Base-by-base conservation (phyloP, 1,140 invertebrate genomes). In the Phymorhynchus buccinoides region DNA sequence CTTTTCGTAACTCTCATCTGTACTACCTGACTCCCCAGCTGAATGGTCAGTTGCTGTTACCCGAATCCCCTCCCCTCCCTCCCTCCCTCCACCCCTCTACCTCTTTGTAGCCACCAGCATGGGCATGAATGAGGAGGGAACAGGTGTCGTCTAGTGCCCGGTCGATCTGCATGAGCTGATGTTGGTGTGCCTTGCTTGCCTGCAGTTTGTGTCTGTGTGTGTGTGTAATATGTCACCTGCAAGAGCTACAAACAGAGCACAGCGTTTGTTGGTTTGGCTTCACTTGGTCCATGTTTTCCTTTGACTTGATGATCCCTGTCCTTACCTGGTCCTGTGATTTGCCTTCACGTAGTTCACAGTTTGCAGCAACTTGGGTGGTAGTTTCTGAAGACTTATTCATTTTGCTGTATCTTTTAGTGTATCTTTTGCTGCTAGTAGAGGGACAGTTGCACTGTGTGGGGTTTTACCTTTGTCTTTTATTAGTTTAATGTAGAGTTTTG, bases 1-100 rank as follows among this genome's bases (percentile, higher is more conserved):
- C 75, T 39, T 56, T 85, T 27, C 68, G 81, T 62, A 83, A 83
- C 81, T 83, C 81, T 16, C 81, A 83, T 37, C 81, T 83, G 37
- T 75, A 71, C 37, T 79, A 79, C 77, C 44, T 79, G 37, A 41
- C 73, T 37, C 73, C 73, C 7, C 73, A 75, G 37, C 18, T 80
- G 32, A 82, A 71, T 68, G 80, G 66, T 71, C 48, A 66, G 80
- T 82, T 82, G 44, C 1, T 52, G n/a, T 35, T 35, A 16, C n/a
- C 27, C 18, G 37, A 32, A 14, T 44, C 22, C 39, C 30, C 27
- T 79, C 35, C 32, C 68, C 83, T 66, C 48, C 48, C 75, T 1
- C 52, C 75, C 48, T 42, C 48, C 16, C 48, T 44, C 39, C 71
- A 44, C 85, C 85, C 48, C 32, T 79, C n/a, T 42, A 30, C 56